These are phyloP conservation scores for Pangasianodon gigas DNA, from an alignment of 2,113 vertebrate species.

Conservation along the genomic window DNA sequence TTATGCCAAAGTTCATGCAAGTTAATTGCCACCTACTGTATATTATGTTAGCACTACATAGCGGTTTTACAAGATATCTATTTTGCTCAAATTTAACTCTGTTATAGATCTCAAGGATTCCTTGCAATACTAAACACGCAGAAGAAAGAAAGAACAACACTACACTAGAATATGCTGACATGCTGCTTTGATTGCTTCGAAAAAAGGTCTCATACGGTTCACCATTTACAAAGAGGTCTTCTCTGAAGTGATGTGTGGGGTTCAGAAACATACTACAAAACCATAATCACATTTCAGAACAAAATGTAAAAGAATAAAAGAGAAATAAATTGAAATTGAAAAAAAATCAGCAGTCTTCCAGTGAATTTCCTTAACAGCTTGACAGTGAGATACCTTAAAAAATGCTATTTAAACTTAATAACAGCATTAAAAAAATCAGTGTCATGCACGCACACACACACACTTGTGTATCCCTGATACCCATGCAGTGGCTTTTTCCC, in stretches of 20 bases:
- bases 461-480: constrained; percentile 6
- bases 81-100: constrained; percentile 49
- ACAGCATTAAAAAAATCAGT: not conserved
- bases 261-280: constrained; percentile 27
- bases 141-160: constrained; percentile 56
- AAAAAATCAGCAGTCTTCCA: constrained; percentile 24
- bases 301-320: not conserved
- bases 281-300: constrained; percentile 38
- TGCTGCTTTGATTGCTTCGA: constrained; percentile 61
- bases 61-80: constrained; percentile 66
- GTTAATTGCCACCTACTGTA: constrained; percentile 63
- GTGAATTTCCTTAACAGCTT: constrained; percentile 14
- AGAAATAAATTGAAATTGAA: not conserved
- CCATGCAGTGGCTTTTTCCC: not conserved
- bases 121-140: constrained; percentile 64
- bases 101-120: constrained; percentile 56
- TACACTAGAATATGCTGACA: constrained; percentile 61
- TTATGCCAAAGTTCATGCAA: constrained; percentile 72
- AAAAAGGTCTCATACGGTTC: constrained; percentile 43
- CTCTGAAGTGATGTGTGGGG: not conserved
- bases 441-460: constrained; percentile 1
- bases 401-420: not conserved
- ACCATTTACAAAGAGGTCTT: constrained; percentile 20
- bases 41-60: constrained; percentile 66
- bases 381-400: not conserved